Evolutionary conservation across 2,113 vertebrate genomes (phyloP), one percentile per base, ranked within the genome.

Genomic region (Periophthalmodon schlosseri): DNA sequence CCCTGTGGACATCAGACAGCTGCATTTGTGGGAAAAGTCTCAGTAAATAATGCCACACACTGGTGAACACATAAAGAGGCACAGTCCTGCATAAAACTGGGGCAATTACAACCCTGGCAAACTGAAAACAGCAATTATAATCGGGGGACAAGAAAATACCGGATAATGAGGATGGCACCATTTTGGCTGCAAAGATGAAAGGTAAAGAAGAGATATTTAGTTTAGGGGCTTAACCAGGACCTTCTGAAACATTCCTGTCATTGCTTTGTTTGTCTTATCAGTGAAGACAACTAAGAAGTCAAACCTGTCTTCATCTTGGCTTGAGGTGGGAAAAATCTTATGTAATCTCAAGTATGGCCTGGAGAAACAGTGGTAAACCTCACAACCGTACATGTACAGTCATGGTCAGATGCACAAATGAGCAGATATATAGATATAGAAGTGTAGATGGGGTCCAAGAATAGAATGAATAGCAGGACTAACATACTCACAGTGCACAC

Each of bases 271-370:
- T 44, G 9, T 2, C 13, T 60, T 61, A 50, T 72, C 60, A 63
- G 44, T 65, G 39, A 56, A 68, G 23, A 70, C 34, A 78, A 36
- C 50, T 18, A 24, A 82, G 70, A 75, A 18, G 79, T 82, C 60
- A 75, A 80, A 92, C 87, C 74, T 76, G 84, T 87, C 72, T 65
- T 65, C 44, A 20, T 74, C 54, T 54, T 34, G 69, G 3, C 71
- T 49, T 54, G 63, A 36, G 34, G 80, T 66, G 73, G 69, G 23
- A 90, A 70, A 57, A 61, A 66, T 80, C 79, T 91, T 91, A 89
- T 72, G 77, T 84, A 91, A 92, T 75, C 58, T 49, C 34, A 80
- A 74, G 78, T 82, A 75, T 78, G 87, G 81, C 83, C 74, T 71
- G n/a, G 2, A 56, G 20, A 56, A 9, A 66, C 36, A 63, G 68